Conservation (phyloP, 2,797 vertebrate genomes). For the Clarias platycephalus region DNA sequence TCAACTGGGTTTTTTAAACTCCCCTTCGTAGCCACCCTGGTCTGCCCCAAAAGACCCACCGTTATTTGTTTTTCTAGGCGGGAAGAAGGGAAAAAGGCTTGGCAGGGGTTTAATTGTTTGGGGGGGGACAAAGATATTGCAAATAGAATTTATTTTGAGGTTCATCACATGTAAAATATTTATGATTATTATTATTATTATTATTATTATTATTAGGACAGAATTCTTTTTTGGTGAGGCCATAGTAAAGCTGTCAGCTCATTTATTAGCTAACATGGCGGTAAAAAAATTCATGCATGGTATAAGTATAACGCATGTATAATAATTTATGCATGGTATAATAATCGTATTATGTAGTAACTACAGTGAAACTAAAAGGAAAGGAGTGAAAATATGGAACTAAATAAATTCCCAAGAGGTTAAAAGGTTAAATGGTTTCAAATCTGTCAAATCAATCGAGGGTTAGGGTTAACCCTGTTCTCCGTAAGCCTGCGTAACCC, state of each 20-base stretch:
- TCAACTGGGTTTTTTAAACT: conserved; percentile 57
- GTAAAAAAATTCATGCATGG: not conserved
- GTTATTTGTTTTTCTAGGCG: conserved; percentile 56
- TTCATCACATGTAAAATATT: conserved; percentile 39
- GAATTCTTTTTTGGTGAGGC: conserved; percentile 35
- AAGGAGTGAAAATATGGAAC: not conserved
- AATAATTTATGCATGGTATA: not conserved
- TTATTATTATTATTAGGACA: conserved; percentile 31
- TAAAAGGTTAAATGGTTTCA: not conserved
- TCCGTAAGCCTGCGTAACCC: not conserved
- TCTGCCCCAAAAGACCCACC: conserved; percentile 57
- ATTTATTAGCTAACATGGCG: not conserved
- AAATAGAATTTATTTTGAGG: conserved; percentile 38
- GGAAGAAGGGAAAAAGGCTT: conserved; percentile 47
- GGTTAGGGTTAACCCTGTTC: not conserved
- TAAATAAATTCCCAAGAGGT: not conserved
- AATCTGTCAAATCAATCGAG: not conserved
- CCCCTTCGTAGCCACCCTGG: conserved; percentile 56
- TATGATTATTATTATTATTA: conserved; percentile 31
- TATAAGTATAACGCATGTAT: not conserved
- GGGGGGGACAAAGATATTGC: conserved; percentile 17
- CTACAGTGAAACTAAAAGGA: not conserved
- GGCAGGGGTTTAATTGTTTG: conserved; percentile 38
- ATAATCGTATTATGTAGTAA: not conserved
- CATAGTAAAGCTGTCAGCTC: not conserved